phyloP scores from a whole-genome alignment of 2,113 vertebrate species.

The Rhinopomastus cyanomelas region DNA sequence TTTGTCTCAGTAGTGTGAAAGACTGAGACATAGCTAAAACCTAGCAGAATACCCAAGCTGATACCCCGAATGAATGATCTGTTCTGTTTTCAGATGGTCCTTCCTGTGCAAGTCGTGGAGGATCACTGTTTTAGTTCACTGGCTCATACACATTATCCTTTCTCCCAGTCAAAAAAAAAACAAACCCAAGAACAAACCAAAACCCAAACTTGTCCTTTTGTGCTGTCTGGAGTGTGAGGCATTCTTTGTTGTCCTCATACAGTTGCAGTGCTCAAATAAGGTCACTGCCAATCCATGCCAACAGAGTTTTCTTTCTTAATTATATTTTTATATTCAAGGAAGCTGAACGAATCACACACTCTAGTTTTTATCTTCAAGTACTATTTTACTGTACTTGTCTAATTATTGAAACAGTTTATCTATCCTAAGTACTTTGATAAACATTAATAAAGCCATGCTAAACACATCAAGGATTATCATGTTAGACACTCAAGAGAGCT shows the following conservation, averaged over 20 bases:
- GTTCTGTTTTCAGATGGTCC: neutral
- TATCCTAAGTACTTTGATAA: neutral
- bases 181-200: too few relatives aligned
- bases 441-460: neutral
- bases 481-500: neutral
- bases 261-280: neutral
- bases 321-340: neutral
- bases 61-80: neutral
- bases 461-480: neutral
- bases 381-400: neutral
- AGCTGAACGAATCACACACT: neutral
- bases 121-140: neutral
- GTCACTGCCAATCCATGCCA: neutral
- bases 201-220: neutral
- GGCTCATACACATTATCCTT: neutral
- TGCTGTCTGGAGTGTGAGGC: neutral
- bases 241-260: neutral
- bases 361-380: neutral
- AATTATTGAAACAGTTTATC: neutral
- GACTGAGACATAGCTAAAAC: neutral
- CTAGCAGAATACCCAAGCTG: neutral
- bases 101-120: neutral
- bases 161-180: neutral
- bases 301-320: neutral
- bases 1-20: neutral